Base-by-base conservation (phyloP, 2,113 vertebrate genomes). In the Sprattus sprattus region DNA sequence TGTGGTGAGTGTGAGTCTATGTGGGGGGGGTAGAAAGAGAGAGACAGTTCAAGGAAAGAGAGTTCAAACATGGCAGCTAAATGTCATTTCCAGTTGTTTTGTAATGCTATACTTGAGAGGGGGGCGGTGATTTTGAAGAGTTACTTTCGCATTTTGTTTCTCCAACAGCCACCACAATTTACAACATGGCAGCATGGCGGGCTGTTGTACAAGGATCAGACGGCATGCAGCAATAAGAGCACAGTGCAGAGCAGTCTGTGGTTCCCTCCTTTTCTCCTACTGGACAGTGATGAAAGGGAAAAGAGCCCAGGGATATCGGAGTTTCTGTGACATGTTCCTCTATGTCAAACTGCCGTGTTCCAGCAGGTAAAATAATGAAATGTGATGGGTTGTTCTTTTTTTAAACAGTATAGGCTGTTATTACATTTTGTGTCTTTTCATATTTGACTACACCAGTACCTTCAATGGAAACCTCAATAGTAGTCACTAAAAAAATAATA, bases 141-240 rank as follows among this genome's bases (percentile, higher is more conserved):
- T 83, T 78, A 46, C 47, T 67, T 83, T 85, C 45, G 49, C 45
- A 78, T 81, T 88, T 57, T 87, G 67, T 60, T 86, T 54, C 49
- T 39, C 10, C 39, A 39, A 85, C 60, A n/a, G 71, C 28, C 71
- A 15, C 45, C 85, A 54, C 64, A 84, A 78, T 81, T 87, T 86
- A 86, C 85, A 86, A 86, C 85, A 85, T 60, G 32, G 57, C 83
- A 47, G 81, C 57, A 83, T 47, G 82, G 86, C 82, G 20, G 39
- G 20, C 81, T 85, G 84, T 64, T 90, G 86, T 87, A 88, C 81
- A 84, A 85, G 80, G 85, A 87, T 88, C 84, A 87, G 87, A 84
- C 45, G 75, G 85, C 45, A 6, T 22, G 45, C 80, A 86, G 81
- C 86, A 85, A 86, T 57, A 83, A 49, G 75, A 81, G 81, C 47